Evolutionary conservation across 2,888 invertebrate genomes (phyloP).

Genomic region (Polia nebulosa): DNA sequence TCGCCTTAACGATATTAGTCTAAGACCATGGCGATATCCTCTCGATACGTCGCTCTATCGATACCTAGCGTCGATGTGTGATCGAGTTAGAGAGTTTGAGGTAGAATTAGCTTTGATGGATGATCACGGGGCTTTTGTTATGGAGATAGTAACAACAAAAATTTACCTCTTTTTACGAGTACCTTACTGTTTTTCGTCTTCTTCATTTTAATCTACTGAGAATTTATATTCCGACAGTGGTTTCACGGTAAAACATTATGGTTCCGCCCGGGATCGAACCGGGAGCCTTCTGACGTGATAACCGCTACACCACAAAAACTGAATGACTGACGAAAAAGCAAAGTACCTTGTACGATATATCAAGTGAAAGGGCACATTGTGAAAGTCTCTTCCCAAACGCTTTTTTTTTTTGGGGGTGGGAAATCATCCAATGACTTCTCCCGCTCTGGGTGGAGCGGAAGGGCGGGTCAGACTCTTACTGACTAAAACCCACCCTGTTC

Average conservation of each 20-base stretch:
- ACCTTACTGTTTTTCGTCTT: too few species aligned
- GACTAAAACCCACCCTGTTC: too few species aligned
- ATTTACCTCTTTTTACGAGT: neutral
- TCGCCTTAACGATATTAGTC: constrained; percentile 59
- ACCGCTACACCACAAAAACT: constrained; percentile 97
- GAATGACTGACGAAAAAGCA: fast-evolving
- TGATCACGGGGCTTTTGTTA: constrained; percentile 26
- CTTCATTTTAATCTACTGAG: too few species aligned
- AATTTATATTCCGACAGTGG: neutral
- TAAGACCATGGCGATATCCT: constrained; percentile 54
- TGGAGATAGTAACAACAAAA: neutral
- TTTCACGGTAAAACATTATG: constrained; percentile 85
- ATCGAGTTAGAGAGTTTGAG: constrained; percentile 64
- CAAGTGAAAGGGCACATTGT: too few species aligned
- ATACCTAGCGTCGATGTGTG: constrained; percentile 56
- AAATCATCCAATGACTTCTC: too few species aligned
- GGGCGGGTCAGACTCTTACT: too few species aligned
- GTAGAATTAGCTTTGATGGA: constrained; percentile 61
- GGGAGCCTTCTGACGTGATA: constrained; percentile 97
- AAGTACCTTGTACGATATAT: neutral
- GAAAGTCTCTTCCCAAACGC: too few species aligned
- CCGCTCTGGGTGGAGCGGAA: too few species aligned
- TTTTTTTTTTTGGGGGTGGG: too few species aligned
- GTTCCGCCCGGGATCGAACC: constrained; percentile 97
- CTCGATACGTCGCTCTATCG: constrained; percentile 57